Conservation (phyloP, 2,888 invertebrate genomes). For the Amiota communis region DNA sequence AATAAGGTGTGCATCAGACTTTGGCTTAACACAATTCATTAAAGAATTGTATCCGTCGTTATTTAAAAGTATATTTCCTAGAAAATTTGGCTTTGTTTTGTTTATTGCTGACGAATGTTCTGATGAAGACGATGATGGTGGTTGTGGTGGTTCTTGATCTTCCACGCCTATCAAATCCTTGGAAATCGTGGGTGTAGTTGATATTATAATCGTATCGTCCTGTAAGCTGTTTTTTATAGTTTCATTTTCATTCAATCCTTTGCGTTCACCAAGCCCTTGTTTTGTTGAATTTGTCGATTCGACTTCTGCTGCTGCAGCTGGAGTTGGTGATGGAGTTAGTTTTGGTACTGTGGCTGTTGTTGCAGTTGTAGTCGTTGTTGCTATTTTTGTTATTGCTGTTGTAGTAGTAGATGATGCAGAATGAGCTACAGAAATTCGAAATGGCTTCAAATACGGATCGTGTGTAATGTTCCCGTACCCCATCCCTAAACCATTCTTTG, state of each 20-base stretch:
- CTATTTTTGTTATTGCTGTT: slow-evolving; percentile 8
- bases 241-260: too few species aligned
- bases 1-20: slow-evolving; percentile 37
- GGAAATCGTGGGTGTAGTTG: neutral
- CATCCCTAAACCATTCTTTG: neutral
- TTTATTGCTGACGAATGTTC: neutral
- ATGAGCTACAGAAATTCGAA: neutral
- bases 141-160: neutral
- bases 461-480: neutral
- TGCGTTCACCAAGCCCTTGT: too few species aligned
- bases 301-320: neutral
- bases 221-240: neutral
- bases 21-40: slow-evolving; percentile 20
- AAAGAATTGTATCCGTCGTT: slow-evolving; percentile 26
- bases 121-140: neutral
- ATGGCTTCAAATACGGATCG: neutral
- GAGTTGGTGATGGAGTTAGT: neutral
- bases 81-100: slow-evolving; percentile 24
- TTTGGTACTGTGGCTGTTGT: slow-evolving; percentile 30
- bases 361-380: slow-evolving; percentile 34
- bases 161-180: neutral
- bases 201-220: neutral
- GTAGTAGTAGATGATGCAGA: neutral
- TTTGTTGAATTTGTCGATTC: too few species aligned
- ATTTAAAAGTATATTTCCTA: slow-evolving; percentile 29